Conservation (phyloP, 2,888 invertebrate species). For the Colletes collaris region DNA sequence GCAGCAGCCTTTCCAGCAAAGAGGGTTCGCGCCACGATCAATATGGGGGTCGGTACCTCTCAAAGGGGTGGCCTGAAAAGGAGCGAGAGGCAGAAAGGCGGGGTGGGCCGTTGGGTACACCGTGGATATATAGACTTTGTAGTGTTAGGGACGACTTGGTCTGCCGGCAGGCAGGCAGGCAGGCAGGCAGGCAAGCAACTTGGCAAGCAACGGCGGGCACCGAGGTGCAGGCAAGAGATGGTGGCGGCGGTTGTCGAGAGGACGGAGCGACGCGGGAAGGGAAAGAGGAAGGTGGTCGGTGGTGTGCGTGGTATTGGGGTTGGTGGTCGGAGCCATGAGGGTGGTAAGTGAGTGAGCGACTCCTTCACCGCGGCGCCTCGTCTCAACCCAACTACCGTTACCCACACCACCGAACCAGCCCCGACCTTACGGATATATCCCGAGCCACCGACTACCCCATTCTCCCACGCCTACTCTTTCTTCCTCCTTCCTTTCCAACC, state of each 20-base stretch:
- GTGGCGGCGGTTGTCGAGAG: slow-evolving; percentile 63
- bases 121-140: slow-evolving; percentile 76
- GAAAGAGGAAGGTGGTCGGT: slow-evolving; percentile 46
- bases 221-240: slow-evolving; percentile 48
- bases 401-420: slow-evolving; percentile 55
- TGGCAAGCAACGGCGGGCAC: slow-evolving; percentile 57
- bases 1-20: slow-evolving; percentile 70
- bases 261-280: slow-evolving; percentile 34
- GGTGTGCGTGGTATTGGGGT: slow-evolving; percentile 71
- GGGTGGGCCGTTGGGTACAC: slow-evolving; percentile 63
- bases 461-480: slow-evolving; percentile 23
- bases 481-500: slow-evolving; percentile 49
- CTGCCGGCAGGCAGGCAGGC: slow-evolving; percentile 73
- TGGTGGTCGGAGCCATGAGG: slow-evolving; percentile 71
- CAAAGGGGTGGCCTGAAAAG: slow-evolving; percentile 66
- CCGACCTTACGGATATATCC: slow-evolving; percentile 73
- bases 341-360: slow-evolving; percentile 72
- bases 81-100: slow-evolving; percentile 60
- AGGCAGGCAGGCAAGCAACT: slow-evolving; percentile 68
- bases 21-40: slow-evolving; percentile 79
- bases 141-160: slow-evolving; percentile 78
- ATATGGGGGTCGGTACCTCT: slow-evolving; percentile 77
- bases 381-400: slow-evolving; percentile 67
- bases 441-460: slow-evolving; percentile 68
- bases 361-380: slow-evolving; percentile 78